A percentile compares a stretch with the other conserved stretches of the same genome.
Evolutionary conservation across 2,797 vertebrate species (phyloP).

Genomic region (Neosalanx taihuensis): DNA sequence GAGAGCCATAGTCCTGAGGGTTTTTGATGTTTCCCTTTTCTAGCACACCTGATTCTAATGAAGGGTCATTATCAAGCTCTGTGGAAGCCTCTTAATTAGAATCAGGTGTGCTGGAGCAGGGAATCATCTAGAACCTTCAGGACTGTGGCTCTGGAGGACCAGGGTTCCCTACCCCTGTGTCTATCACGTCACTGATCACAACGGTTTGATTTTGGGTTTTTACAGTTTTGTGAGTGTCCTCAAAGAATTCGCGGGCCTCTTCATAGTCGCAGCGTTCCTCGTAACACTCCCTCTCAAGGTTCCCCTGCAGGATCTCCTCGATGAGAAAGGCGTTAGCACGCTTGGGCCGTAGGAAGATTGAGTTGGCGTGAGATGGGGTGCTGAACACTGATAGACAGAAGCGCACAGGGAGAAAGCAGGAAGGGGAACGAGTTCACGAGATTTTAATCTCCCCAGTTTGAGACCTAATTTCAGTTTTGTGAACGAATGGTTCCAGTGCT

Average conservation of each 20-base stretch:
- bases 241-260: constrained; percentile 86
- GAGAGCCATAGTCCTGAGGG: too few species aligned
- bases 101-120: too few species aligned
- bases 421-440: background rate
- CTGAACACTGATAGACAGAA: constrained; percentile 70
- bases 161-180: background rate
- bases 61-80: too few species aligned
- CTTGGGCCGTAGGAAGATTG: constrained; percentile 71
- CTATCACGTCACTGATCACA: background rate
- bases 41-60: too few species aligned
- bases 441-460: background rate
- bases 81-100: too few species aligned
- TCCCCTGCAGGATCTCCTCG: constrained; percentile 84
- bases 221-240: constrained; percentile 72
- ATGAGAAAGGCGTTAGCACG: constrained; percentile 73
- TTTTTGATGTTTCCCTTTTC: too few species aligned
- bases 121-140: too few species aligned
- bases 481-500: background rate
- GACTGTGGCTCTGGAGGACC: too few species aligned
- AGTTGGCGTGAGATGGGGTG: constrained; percentile 50
- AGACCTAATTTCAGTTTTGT: background rate
- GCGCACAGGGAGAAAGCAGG: background rate
- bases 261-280: constrained; percentile 83
- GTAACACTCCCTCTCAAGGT: constrained; percentile 85
- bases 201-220: background rate